Evolutionary conservation across 2,888 invertebrate genomes (phyloP), one percentile per base, ranked within the genome.

Genomic region (Orchesellides sinensis): DNA sequence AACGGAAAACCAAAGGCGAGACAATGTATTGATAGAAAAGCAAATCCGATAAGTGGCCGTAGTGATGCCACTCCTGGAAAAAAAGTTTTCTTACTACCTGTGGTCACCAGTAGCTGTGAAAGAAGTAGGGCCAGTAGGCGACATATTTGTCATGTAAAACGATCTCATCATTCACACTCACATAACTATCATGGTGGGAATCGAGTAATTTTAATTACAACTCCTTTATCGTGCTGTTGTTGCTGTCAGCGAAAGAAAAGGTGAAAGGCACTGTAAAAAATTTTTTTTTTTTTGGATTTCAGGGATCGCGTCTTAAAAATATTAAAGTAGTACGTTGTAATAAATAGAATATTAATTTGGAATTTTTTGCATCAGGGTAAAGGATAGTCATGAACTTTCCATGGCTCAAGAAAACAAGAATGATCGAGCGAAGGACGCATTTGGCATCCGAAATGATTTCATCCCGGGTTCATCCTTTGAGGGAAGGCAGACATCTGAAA

Each of bases 381-480:
- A 96, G 84, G 98, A 98, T 90, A 98, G 97, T 61, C 98, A 99
- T 92, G 96, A 98, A 90, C 94, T 97, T 86, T 98, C 98, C 0
- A 97, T 97, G 90, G 98, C 98, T 25, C 98, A 98, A 90, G 96
- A 96, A 89, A 96, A 96, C 91, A 98, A 98, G 91, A 98, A 98
- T 92, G 96, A 96, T 1, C 94, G 95, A 77, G 92, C 98, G 83
- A 94, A 97, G 73, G 96, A 96, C 90, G 98, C 98, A 4, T 98
- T 98, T 90, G 98, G 98, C 78, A 96, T 99, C 88, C 95, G 96
- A 29, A 95, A 96, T 88, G 95, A 94, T 89, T 98, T 98, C 91
- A 96, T 97, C 75, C 98, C 98, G 90, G 98, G 98, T 5, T 85
- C 87, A 17, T 88, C 88, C 8, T 75, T 87, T 54, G 85, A 86